Evolutionary conservation across 2,113 vertebrate species (phyloP).

Genomic region (Triplophysa rosa): DNA sequence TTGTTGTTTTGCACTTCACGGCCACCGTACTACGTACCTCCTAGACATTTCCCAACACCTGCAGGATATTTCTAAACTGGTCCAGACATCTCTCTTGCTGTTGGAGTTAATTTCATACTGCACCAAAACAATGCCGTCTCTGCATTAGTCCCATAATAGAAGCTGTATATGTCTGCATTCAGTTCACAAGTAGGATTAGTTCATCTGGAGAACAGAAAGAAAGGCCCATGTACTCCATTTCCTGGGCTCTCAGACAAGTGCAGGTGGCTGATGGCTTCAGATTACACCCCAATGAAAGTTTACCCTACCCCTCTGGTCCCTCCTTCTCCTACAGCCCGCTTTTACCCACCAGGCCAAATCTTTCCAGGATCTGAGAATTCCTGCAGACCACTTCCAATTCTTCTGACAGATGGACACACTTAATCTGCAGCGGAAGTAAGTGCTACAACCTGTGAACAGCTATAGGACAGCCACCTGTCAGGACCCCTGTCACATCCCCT

Average conservation of each 20-base stretch:
- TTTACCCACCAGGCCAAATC: slow-evolving; percentile 43
- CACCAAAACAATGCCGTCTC: slow-evolving; percentile 28
- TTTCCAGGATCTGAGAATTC: slow-evolving; percentile 69
- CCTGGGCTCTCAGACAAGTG: slow-evolving; percentile 62
- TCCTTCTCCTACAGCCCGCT: slow-evolving; percentile 17
- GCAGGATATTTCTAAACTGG: not conserved
- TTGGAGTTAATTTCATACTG: slow-evolving; percentile 14
- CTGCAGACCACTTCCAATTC: slow-evolving; percentile 71
- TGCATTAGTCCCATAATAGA: slow-evolving; percentile 33
- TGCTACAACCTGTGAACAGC: slow-evolving; percentile 70
- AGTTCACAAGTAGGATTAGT: slow-evolving; percentile 49
- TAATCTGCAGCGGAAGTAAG: slow-evolving; percentile 57
- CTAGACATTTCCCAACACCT: too few species aligned
- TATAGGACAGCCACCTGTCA: slow-evolving; percentile 68
- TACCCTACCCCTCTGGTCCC: slow-evolving; percentile 12
- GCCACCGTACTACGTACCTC: not conserved
- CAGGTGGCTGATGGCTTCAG: slow-evolving; percentile 71
- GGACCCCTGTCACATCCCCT: slow-evolving; percentile 48
- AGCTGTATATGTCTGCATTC: slow-evolving; percentile 37
- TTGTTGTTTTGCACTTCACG: too few species aligned
- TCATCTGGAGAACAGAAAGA: slow-evolving; percentile 39
- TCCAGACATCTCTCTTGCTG: not conserved
- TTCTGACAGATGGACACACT: slow-evolving; percentile 73
- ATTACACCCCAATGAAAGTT: slow-evolving; percentile 68
- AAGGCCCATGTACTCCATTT: slow-evolving; percentile 50